Evolutionary conservation across 2,113 vertebrate genomes (phyloP).

Genomic region (Pampusana beccarii): DNA sequence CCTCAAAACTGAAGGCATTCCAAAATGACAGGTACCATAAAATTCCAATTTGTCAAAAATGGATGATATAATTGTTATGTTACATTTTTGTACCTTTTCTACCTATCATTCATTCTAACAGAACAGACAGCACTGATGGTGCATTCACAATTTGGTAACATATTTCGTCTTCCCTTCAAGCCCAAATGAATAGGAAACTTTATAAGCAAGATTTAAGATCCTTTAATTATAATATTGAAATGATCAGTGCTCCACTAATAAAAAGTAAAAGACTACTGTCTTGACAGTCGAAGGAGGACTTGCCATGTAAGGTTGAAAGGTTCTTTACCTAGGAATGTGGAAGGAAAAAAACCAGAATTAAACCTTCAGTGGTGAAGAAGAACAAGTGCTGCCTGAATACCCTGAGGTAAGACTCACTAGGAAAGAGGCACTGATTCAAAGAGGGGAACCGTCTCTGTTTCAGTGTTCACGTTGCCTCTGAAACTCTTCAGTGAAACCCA

Average conservation of each 20-base stretch:
- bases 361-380: background rate
- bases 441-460: background rate
- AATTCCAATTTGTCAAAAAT: conserved; percentile 27
- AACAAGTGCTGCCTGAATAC: background rate
- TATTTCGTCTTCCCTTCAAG: background rate
- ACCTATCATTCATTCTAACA: conserved; percentile 50
- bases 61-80: conserved; percentile 5
- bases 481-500: background rate
- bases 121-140: background rate
- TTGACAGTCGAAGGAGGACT: background rate
- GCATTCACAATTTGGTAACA: background rate
- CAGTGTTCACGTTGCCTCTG: background rate
- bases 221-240: conserved; percentile 14
- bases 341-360: background rate
- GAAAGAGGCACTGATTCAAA: background rate
- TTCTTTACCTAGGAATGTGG: background rate
- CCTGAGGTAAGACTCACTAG: background rate
- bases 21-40: conserved; percentile 21
- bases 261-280: background rate
- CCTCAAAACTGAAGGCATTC: conserved; percentile 20
- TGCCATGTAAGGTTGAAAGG: background rate
- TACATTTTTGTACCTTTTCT: conserved; percentile 5
- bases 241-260: background rate
- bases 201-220: background rate
- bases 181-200: conserved; percentile 25